Percentiles rank a stretch among this genome's conserved stretches.
Conservation (phyloP, 2,888 invertebrate species). For the Fragum fragum region DNA sequence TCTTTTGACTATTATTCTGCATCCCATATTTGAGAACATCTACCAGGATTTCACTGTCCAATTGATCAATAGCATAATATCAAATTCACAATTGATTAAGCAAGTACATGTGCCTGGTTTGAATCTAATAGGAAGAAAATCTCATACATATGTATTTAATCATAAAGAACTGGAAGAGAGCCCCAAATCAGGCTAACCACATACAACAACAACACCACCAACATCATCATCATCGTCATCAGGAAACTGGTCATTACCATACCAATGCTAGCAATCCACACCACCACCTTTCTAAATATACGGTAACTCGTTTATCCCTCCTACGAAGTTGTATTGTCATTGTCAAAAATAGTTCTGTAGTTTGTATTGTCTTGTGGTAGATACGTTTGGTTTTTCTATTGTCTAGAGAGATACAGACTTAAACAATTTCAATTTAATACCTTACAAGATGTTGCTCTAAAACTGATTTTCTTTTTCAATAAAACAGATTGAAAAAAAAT, state of each 20-base stretch:
- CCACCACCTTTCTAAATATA: constrained; percentile 58
- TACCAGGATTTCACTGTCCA: too few relatives aligned
- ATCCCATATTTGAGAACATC: too few relatives aligned
- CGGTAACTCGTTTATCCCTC: constrained; percentile 42
- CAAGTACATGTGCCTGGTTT: too few relatives aligned
- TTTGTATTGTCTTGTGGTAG: background rate
- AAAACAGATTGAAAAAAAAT: too few relatives aligned
- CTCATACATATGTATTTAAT: constrained; percentile 6
- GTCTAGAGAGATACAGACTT: too few relatives aligned
- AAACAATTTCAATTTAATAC: too few relatives aligned
- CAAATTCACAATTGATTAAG: too few relatives aligned
- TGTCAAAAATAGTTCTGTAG: background rate
- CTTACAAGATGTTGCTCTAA: too few relatives aligned
- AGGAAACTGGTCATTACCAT: constrained; percentile 25
- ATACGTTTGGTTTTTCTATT: background rate
- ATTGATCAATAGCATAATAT: too few relatives aligned
- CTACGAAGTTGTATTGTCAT: background rate
- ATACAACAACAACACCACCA: constrained; percentile 50
- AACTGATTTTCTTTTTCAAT: too few relatives aligned
- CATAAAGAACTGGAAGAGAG: constrained; percentile 58
- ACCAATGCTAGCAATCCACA: constrained; percentile 30
- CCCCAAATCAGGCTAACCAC: constrained; percentile 45
- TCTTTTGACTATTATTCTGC: too few relatives aligned
- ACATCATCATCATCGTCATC: constrained; percentile 30
- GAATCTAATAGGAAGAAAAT: too few relatives aligned